Conservation (phyloP, 2,113 vertebrate species). For the Peromyscus leucopus region DNA sequence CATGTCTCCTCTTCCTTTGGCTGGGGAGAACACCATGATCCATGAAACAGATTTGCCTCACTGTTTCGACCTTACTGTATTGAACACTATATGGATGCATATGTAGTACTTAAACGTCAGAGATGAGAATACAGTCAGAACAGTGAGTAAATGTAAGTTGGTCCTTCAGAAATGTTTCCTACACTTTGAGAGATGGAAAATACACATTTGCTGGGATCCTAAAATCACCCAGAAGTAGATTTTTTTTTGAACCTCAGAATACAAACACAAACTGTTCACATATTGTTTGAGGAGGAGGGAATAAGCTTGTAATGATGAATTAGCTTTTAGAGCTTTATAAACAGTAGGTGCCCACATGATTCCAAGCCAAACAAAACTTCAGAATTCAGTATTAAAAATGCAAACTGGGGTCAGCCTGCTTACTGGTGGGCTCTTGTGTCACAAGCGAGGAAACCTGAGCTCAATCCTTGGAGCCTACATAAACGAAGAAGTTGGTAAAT, state of each 20-base stretch:
- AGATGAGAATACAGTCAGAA: neutral
- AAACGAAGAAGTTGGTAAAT: neutral
- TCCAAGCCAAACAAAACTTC: neutral
- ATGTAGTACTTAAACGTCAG: neutral
- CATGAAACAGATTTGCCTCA: neutral
- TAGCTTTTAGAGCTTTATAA: neutral
- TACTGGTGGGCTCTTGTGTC: neutral
- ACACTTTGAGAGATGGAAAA: neutral
- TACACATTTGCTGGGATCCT: neutral
- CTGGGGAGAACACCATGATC: neutral
- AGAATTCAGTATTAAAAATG: slow-evolving; percentile 44
- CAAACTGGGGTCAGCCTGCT: neutral
- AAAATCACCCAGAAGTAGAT: neutral
- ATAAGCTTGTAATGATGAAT: neutral
- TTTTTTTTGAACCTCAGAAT: neutral
- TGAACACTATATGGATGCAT: neutral
- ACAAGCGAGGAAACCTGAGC: neutral
- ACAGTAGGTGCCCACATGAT: neutral
- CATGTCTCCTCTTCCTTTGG: neutral
- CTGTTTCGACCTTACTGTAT: neutral
- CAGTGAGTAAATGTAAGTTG: neutral
- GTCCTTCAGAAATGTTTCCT: neutral
- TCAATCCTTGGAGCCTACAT: too few species aligned
- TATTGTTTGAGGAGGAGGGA: neutral
- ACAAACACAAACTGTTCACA: neutral